Evolutionary conservation across 2,797 vertebrate species (phyloP), one percentile per base, ranked within the genome.

Genomic region (Takifugu ocellatus): DNA sequence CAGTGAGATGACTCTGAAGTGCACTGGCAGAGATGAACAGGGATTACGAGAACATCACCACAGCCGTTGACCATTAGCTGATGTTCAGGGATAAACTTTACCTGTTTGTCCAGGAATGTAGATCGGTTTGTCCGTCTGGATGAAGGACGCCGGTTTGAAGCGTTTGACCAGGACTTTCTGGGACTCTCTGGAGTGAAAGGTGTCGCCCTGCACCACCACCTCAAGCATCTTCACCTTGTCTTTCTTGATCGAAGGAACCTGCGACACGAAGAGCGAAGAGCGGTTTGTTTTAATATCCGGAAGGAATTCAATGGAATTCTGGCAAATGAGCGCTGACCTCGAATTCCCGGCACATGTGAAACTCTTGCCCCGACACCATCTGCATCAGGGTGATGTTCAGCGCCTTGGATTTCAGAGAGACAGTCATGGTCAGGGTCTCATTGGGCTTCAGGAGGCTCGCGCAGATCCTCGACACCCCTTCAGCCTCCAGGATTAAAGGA

Each of bases 121-220:
- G 85, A 94, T 88, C 3, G 94, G 89, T 84, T 95, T 97, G 74
- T 96, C 95, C 0, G 94, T 95, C 77, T 96, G 94, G 49, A 95
- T 0, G 36, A 96, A 94, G 15, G 89, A 81, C 58, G 88, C 36
- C 17, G 78, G 86, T 0, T 76, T 7, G 29, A 80, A 57, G 5
- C 70, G 62, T 79, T 65, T 77, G 53, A 95, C 65, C 63, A 90
- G 3, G 52, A 97, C 88, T 0, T 75, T 90, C 25, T 81, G 92
- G 31, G 74, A 74, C 42, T 86, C 89, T 16, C 5, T 86, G 49
- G 93, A 92, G n/a, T 78, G 57, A 52, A 93, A 88, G 0, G 75
- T 86, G 5, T 50, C 0, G 1, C 94, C 94, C 54, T 54, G 81
- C 42, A 94, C 79, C 2, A 46, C 67, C 43, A 95, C 89, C 59